Evolutionary conservation across 2,888 invertebrate genomes (phyloP), one percentile per base, ranked within the genome.

Genomic region (Muschampia plurimacula): DNA sequence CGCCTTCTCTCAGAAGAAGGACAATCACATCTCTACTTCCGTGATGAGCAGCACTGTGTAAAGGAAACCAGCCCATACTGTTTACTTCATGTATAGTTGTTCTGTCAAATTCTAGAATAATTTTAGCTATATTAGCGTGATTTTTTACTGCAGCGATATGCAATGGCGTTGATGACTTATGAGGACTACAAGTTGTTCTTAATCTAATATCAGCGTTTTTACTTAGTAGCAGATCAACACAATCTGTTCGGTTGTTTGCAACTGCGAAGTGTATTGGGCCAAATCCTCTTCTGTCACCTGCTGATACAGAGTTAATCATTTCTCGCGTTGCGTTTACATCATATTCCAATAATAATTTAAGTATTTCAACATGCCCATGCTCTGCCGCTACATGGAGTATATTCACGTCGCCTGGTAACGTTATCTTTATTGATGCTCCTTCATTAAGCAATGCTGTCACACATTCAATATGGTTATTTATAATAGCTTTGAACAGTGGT

Each of bases 321-420:
- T 74, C 75, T 70, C 80, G 76, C 1, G 91, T 86, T 3, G 90
- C 78, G 22, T 82, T 76, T 84, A 92, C 83, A 81, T 95, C 83
- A 81, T 90, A 81, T 80, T 90, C 89, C 41, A 96, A 80, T 60
- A 96, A 85, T 36, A 90, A 84, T 81, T 91, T 91, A 10, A 96
- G 89, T 79, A 96, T 95, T 69, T 94, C 93, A 22, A 89, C 77
- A 74, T 95, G 90, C 0, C 96, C 95, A 76, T 91, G 83, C 78
- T 95, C 95, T 57, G 96, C 95, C 49, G 96, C 96, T 73, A 95
- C 85, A 76, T 96, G 96, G n/a, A 96, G 86, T 64, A 96, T 93
- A 57, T 95, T 96, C 0, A 92, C 85, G 36, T 94, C 88, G 22
- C 93, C 93, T 15, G 90, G 89, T 60, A 95, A 79, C 65, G 84